phyloP scores from a whole-genome alignment of 1,140 invertebrate genomes.

The Cotesia glomerata region DNA sequence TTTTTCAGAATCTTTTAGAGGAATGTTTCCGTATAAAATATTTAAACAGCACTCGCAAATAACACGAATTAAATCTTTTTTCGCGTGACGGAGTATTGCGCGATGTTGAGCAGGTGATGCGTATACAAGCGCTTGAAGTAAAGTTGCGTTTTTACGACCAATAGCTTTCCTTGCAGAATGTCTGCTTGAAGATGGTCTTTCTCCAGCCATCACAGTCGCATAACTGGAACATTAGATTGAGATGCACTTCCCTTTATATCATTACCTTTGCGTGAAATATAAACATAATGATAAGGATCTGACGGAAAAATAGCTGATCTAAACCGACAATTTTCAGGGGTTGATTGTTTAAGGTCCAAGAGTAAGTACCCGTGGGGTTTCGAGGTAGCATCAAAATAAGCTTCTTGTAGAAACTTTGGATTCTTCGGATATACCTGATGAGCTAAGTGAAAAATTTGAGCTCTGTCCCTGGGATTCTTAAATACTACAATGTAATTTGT shows the following conservation, averaged over 20 bases:
- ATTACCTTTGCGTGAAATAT: constrained; percentile 21
- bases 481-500: constrained; percentile 34
- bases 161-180: neutral
- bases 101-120: neutral
- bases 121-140: neutral
- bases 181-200: no score
- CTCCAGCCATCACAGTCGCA: no score
- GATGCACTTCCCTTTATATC: no score
- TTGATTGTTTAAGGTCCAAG: constrained; percentile 47
- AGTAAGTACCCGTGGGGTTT: constrained; percentile 47
- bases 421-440: constrained; percentile 33
- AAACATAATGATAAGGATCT: constrained; percentile 24
- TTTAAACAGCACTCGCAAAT: neutral
- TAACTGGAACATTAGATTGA: no score
- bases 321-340: constrained; percentile 38
- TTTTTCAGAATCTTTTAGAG: no score
- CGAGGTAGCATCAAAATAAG: constrained; percentile 47
- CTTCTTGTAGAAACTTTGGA: constrained; percentile 49
- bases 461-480: constrained; percentile 57
- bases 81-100: neutral
- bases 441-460: constrained; percentile 51
- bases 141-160: neutral
- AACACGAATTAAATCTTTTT: constrained; percentile 4
- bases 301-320: constrained; percentile 31
- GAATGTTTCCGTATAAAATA: no score